A percentile compares a stretch with the other conserved stretches of the same genome.
These are phyloP conservation scores for Ricordea florida DNA, from an alignment of 92 coral and sea anemone genomes.

Conservation along the genomic window DNA sequence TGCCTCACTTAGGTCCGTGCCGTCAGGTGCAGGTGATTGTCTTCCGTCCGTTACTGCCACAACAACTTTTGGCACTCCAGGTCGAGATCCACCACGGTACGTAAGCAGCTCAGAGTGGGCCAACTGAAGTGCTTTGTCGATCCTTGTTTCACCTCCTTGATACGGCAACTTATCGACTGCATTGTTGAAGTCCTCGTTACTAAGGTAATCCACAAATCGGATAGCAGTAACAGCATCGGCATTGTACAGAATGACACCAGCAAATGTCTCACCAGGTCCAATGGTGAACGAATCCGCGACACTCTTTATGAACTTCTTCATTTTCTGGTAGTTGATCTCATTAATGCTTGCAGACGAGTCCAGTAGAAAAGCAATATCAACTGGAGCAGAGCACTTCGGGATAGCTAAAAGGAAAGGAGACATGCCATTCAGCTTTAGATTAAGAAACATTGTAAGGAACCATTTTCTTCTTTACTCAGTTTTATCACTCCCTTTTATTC, in stretches of 20 bases:
- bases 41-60: conserved; percentile 59
- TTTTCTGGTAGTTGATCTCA: conserved; percentile 38
- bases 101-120: conserved; percentile 46
- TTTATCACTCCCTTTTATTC: background rate
- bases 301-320: conserved; percentile 74
- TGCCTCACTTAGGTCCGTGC: conserved; percentile 41
- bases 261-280: conserved; percentile 24
- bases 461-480: no score
- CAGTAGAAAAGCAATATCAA: conserved; percentile 71
- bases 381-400: conserved; percentile 35
- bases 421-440: no score
- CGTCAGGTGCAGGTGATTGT: conserved; percentile 38
- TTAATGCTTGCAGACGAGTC: conserved; percentile 69
- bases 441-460: no score
- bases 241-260: conserved; percentile 59
- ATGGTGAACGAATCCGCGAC: conserved; percentile 56
- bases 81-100: conserved; percentile 42
- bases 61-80: conserved; percentile 66
- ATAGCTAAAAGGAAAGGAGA: conserved; percentile 15
- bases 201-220: conserved; percentile 33
- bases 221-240: conserved; percentile 42
- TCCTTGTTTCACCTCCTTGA: conserved; percentile 49
- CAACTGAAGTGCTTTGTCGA: conserved; percentile 54
- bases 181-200: conserved; percentile 37
- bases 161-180: conserved; percentile 57